phyloP scores from a whole-genome alignment of 2,113 vertebrate genomes.

The Trematocara macrostoma region DNA sequence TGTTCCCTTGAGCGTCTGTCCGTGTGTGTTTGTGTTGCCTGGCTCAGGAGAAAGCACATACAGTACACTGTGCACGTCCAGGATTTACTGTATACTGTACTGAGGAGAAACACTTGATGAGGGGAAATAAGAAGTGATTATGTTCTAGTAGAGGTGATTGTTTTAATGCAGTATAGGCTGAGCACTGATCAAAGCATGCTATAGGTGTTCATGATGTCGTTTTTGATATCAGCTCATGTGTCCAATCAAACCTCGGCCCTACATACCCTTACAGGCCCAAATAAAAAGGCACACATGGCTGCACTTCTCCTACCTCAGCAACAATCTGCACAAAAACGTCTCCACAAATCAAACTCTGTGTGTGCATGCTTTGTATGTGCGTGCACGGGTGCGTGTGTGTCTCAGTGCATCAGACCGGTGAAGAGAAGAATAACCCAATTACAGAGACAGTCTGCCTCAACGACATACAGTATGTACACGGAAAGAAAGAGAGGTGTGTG shows the following conservation, averaged over 20 bases:
- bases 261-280: constrained; percentile 1
- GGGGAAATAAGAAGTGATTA: not conserved
- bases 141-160: not conserved
- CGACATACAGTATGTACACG: constrained; percentile 56
- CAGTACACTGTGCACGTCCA: not conserved
- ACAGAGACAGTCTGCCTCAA: constrained; percentile 67
- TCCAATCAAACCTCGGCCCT: not conserved
- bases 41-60: not conserved
- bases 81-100: not conserved
- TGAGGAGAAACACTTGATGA: not conserved
- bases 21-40: constrained; percentile 8
- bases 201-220: not conserved
- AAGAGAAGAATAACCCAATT: constrained; percentile 72
- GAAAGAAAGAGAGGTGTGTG: not conserved
- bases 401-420: constrained; percentile 66
- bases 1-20: constrained; percentile 35
- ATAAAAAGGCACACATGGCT: constrained; percentile 40
- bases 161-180: not conserved
- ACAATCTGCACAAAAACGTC: constrained; percentile 46
- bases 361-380: not conserved
- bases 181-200: not conserved
- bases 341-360: constrained; percentile 40
- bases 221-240: not conserved
- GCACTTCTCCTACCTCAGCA: constrained; percentile 54
- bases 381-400: constrained; percentile 25